Conservation (phyloP, 2,797 vertebrate species). For the Rhinophrynus dorsalis region DNA sequence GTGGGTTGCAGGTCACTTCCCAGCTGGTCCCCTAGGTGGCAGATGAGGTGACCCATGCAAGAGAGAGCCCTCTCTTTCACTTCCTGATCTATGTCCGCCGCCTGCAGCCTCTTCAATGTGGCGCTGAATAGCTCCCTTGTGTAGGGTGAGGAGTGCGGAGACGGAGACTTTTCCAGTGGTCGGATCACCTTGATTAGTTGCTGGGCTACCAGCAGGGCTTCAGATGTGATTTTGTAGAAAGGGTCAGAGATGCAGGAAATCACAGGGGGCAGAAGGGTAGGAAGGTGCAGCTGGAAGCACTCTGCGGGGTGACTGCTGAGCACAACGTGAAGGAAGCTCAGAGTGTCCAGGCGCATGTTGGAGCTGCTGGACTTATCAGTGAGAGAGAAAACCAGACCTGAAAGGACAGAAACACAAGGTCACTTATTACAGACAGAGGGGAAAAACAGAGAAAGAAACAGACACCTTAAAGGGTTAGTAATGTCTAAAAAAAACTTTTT, state of each 20-base stretch:
- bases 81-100: conserved; percentile 93
- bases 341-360: conserved; percentile 88
- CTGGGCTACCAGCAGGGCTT: conserved; percentile 87
- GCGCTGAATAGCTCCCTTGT: conserved; percentile 76
- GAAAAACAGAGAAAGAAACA: not conserved
- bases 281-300: conserved; percentile 84
- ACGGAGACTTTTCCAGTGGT: conserved; percentile 67
- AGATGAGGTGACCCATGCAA: conserved; percentile 87
- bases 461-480: no score
- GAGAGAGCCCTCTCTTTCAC: conserved; percentile 92
- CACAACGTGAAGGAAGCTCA: conserved; percentile 84
- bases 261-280: conserved; percentile 77
- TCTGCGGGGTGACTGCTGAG: conserved; percentile 81
- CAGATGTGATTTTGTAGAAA: conserved; percentile 91
- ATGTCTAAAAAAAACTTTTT: no score
- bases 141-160: conserved; percentile 77
- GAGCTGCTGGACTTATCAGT: conserved; percentile 85
- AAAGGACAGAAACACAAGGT: not conserved
- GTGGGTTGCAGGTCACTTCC: conserved; percentile 77
- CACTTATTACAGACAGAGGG: not conserved
- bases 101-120: conserved; percentile 82
- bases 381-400: conserved; percentile 87
- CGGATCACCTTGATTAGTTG: conserved; percentile 85
- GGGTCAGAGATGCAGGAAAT: conserved; percentile 83
- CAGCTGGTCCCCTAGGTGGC: conserved; percentile 83